Evolutionary conservation across 2,797 vertebrate genomes (phyloP).

Genomic region (Hydrolagus colliei): DNA sequence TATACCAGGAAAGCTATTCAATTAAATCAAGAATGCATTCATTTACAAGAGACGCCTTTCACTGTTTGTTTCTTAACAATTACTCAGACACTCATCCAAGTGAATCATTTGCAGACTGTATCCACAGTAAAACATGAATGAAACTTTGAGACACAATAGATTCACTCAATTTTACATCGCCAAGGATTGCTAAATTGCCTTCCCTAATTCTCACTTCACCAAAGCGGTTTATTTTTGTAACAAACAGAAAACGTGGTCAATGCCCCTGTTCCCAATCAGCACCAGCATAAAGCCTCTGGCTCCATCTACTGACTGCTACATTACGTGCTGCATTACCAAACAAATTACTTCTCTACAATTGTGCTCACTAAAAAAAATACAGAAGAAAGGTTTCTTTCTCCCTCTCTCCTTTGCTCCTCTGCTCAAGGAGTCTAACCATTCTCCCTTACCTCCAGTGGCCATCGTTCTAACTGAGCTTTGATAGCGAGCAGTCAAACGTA

Average conservation of each 20-base stretch:
- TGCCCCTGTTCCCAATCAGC: not conserved
- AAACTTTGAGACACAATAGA: not conserved
- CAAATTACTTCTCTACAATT: too few species aligned
- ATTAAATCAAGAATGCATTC: not conserved
- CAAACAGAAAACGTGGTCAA: not conserved
- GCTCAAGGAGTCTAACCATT: too few species aligned
- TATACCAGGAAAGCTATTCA: not conserved
- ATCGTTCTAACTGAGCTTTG: too few species aligned
- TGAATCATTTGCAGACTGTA: not conserved
- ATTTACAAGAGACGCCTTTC: not conserved
- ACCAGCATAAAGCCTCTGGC: constrained; percentile 52
- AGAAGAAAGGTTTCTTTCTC: too few species aligned
- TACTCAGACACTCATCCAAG: not conserved
- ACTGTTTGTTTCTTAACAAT: not conserved
- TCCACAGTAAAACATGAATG: not conserved
- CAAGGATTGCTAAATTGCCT: not conserved
- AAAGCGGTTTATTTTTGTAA: too few species aligned
- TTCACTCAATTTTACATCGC: not conserved
- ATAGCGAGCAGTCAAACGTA: too few species aligned
- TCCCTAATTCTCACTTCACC: not conserved
- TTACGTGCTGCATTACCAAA: too few species aligned
- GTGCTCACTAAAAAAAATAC: too few species aligned
- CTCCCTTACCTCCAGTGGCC: too few species aligned
- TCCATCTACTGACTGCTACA: constrained; percentile 61
- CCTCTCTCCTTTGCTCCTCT: too few species aligned